Base-by-base conservation (phyloP, 2,797 vertebrate genomes). In the Chelon auratus region DNA sequence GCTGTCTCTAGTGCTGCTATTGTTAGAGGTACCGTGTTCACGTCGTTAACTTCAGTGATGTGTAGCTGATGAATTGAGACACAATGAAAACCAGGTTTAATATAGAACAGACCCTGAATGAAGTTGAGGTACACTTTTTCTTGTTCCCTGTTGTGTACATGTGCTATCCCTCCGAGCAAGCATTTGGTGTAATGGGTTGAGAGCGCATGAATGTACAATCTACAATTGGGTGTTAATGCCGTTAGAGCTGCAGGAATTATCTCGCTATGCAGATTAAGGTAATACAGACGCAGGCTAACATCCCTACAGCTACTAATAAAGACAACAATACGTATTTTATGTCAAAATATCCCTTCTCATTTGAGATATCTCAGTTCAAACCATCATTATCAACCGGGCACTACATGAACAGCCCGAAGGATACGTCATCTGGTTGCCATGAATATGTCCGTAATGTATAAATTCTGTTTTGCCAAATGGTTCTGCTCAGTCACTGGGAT, bases 21-120 rank as follows among this genome's bases (percentile, higher is more conserved):
- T 36, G 6, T 17, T n/a, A 15, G 62, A 51, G 37, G 61, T 37
- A 43, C 68, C 14, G 3, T 45, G 66, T 72, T 83, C 76, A 80
- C 72, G 68, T 77, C 81, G 82, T 81, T 83, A 80, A 52, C 79
- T 67, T 51, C 68, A 51, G 22, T 45, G 67, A 62, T 66, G 53
- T 54, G 70, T 59, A 63, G 60, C 63, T 79, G 82, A 84, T 87
- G 76, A 57, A 68, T 54, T 12, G 59, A 72, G 52, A 76, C 58
- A 33, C 59, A 60, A 59, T 71, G 65, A 60, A 50, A 65, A 61
- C 30, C 43, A 67, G 37, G 33, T 65, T 86, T 72, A 70, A 78
- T 54, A 30, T 33, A 68, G 48, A 66, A 62, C 69, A 71, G 33
- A 68, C 40, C 3, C 43, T 18, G 42, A 78, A 68, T 22, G 30